Percentiles rank a stretch among this genome's conserved stretches.
Evolutionary conservation across 2,797 vertebrate genomes (phyloP).

Genomic region (Prionace glauca): DNA sequence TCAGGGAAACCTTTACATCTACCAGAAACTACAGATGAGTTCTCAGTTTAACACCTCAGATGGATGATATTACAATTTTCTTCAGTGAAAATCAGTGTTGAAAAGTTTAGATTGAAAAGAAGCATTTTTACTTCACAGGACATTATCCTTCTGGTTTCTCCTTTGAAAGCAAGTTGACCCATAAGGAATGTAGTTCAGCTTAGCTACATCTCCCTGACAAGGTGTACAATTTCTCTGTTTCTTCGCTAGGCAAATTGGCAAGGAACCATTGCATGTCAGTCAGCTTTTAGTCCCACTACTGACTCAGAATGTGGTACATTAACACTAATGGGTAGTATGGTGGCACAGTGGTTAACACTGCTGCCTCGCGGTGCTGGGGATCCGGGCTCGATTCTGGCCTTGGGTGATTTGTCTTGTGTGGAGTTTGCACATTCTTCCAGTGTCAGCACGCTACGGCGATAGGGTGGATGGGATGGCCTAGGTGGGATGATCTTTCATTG

Average conservation of each 20-base stretch:
- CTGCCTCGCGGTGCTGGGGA: too few species aligned
- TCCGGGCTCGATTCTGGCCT: too few species aligned
- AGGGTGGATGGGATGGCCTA: too few species aligned
- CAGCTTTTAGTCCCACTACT: not conserved
- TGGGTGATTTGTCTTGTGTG: too few species aligned
- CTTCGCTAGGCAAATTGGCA: not conserved
- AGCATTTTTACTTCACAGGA: not conserved
- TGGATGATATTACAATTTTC: not conserved
- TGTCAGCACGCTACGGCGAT: too few species aligned
- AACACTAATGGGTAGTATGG: not conserved
- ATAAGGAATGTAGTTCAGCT: not conserved
- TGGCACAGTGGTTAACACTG: too few species aligned
- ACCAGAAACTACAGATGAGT: not conserved
- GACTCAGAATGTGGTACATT: not conserved
- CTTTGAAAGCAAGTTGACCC: not conserved
- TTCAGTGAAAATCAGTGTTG: not conserved
- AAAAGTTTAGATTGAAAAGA: not conserved
- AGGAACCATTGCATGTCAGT: not conserved
- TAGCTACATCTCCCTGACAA: not conserved
- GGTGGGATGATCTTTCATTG: too few species aligned
- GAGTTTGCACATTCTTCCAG: too few species aligned
- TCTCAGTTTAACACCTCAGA: not conserved
- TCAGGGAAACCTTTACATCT: not conserved
- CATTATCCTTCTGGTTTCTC: not conserved
- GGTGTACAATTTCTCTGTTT: not conserved